Evolutionary conservation across 2,113 vertebrate genomes (phyloP).

Genomic region (Miniopterus natalensis): DNA sequence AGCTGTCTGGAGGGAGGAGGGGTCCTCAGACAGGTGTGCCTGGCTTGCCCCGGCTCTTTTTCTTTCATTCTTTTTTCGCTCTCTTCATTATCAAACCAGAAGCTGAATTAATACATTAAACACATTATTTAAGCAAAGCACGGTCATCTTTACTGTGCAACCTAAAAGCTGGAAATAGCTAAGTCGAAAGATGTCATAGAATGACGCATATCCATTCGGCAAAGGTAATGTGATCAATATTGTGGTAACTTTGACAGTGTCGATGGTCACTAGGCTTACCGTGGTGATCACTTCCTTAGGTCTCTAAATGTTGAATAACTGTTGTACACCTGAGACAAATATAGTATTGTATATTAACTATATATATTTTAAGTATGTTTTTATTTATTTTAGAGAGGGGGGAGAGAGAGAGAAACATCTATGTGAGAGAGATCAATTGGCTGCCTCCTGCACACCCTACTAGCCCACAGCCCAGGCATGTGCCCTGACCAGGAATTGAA

Average conservation of each 20-base stretch:
- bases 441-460: neutral
- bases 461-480: neutral
- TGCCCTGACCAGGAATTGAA: neutral
- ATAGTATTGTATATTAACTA: neutral
- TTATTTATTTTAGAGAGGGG: neutral
- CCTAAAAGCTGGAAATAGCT: neutral
- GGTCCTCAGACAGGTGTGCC: fast-evolving
- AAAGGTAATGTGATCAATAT: neutral
- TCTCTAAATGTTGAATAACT: neutral
- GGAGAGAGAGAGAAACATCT: neutral
- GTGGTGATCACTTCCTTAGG: neutral
- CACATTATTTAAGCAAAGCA: neutral
- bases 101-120: neutral
- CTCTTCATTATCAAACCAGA: neutral
- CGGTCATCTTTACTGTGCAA: neutral
- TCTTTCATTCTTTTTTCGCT: neutral
- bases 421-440: neutral
- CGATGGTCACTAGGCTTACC: too few relatives aligned
- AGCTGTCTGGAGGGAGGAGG: fast-evolving
- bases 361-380: neutral
- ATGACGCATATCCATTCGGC: fast-evolving
- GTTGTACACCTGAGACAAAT: neutral
- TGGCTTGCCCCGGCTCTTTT: fast-evolving
- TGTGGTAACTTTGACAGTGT: neutral
- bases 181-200: neutral